Evolutionary conservation across 2,888 invertebrate genomes (phyloP).

Genomic region (Aphodius granarius): DNA sequence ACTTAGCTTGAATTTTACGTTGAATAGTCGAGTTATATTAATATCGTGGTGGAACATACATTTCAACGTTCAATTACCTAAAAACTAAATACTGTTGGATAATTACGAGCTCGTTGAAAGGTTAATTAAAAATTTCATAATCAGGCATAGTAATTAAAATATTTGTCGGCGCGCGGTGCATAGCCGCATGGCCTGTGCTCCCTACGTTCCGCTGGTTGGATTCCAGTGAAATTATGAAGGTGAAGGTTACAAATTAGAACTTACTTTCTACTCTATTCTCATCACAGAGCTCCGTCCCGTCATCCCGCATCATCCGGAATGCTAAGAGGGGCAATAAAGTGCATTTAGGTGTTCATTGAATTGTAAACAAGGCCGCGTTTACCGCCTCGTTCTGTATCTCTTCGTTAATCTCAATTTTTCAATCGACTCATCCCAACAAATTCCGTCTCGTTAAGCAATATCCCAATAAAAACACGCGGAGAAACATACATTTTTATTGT

Average conservation of each 20-base stretch:
- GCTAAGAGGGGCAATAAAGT: not conserved
- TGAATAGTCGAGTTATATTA: not conserved
- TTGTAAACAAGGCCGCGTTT: not conserved
- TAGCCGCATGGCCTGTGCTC: not conserved
- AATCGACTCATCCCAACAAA: not conserved
- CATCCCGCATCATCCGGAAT: not conserved
- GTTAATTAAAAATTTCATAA: conserved; percentile 4
- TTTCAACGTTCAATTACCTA: not conserved
- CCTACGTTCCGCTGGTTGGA: not conserved
- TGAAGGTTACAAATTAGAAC: conserved; percentile 9
- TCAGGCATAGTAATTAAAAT: conserved; percentile 4
- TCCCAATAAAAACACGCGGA: too few species aligned
- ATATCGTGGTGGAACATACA: not conserved
- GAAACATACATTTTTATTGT: too few species aligned
- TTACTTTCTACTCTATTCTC: conserved; percentile 3
- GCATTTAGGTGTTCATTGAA: not conserved
- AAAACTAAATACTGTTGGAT: not conserved
- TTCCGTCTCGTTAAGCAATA: not conserved
- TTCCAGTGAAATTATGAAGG: conserved; percentile 1
- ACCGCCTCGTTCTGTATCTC: not conserved
- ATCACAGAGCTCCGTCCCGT: not conserved
- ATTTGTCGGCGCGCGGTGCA: not conserved
- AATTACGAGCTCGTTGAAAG: not conserved
- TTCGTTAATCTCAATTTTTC: not conserved
- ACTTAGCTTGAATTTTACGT: too few species aligned